Base-by-base conservation (phyloP, 2,888 invertebrate species). In the Aphodius sticticus region DNA sequence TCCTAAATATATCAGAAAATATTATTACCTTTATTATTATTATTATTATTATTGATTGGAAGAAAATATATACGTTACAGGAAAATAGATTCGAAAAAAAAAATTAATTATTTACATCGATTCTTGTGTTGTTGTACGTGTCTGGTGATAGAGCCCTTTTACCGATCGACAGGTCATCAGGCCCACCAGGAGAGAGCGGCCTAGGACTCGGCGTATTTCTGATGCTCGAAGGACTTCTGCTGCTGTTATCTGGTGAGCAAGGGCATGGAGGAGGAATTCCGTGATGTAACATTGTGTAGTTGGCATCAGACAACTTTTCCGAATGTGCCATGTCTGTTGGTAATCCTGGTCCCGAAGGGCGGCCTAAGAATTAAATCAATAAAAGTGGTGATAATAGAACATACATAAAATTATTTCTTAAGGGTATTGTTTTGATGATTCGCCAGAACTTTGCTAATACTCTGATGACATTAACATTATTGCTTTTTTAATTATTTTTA, bases 131-230 rank as follows among this genome's bases (percentile, higher is more conserved):
- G 75, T 77, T 82, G 69, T 80, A 81, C 69, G 79, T 80, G 12
- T 78, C 69, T 79, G 71, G 80, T 76, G 16, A 79, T 75, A 76
- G 80, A 16, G 78, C 77, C 79, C 82, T 84, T 69, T 87, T 86
- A 0, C 86, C 79, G 71, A 88, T 81, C 0, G 88, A 88, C 6
- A 89, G 83, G 81, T 89, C 89, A 78, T 89, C 87, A 0, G 89
- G 89, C 14, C 87, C 86, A 14, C 87, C 87, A 7, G 89, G 88
- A 7, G 88, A 88, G 9, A 88, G 81, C 70, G 88, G 85, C 38
- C 86, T 83, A 0, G 88, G 87, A 79, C 84, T 85, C 14, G 86
- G 86, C 71, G 87, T 87, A 74, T 82, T 82, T 83, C 86, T 69
- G 85, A 87, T 82, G 84, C 86, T 84, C 6, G 83, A 80, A 0